Conservation (phyloP, 2,888 invertebrate genomes). For the Amphipyra berbera region DNA sequence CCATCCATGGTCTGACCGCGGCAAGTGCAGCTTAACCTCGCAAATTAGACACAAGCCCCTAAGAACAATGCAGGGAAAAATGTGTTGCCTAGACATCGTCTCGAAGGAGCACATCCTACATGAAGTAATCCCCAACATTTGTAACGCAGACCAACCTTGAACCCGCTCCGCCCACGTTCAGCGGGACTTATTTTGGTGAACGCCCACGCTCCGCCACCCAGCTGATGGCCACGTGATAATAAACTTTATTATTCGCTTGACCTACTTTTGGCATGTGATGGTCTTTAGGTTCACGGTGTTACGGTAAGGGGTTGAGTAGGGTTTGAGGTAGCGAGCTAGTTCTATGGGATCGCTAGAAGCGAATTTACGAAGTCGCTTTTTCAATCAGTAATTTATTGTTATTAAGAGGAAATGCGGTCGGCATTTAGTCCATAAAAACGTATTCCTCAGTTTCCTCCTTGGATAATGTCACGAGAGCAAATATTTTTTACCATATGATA, state of each 20-base stretch:
- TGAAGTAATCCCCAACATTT: conserved; percentile 19
- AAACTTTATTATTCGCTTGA: conserved; percentile 59
- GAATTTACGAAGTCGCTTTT: no score
- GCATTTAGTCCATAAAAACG: no score
- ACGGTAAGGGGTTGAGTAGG: neutral
- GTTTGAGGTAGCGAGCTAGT: neutral
- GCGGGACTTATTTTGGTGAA: conserved; percentile 57
- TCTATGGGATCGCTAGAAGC: no score
- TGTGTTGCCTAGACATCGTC: neutral
- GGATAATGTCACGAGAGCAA: no score
- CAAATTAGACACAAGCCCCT: no score
- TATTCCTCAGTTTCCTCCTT: no score
- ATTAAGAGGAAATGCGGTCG: no score
- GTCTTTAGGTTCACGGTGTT: neutral
- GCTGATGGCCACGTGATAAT: conserved; percentile 61
- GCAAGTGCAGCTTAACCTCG: no score
- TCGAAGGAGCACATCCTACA: neutral
- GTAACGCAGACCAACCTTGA: conserved; percentile 50
- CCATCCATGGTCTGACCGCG: no score
- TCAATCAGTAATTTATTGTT: no score
- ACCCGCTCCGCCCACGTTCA: conserved; percentile 55
- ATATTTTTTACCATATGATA: no score
- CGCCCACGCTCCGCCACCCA: conserved; percentile 56
- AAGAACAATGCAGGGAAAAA: neutral
- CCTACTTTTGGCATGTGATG: conserved; percentile 44